Percentiles rank a stretch among this genome's conserved stretches.
Conservation (phyloP, 2,888 invertebrate species). For the Phania funesta region DNA sequence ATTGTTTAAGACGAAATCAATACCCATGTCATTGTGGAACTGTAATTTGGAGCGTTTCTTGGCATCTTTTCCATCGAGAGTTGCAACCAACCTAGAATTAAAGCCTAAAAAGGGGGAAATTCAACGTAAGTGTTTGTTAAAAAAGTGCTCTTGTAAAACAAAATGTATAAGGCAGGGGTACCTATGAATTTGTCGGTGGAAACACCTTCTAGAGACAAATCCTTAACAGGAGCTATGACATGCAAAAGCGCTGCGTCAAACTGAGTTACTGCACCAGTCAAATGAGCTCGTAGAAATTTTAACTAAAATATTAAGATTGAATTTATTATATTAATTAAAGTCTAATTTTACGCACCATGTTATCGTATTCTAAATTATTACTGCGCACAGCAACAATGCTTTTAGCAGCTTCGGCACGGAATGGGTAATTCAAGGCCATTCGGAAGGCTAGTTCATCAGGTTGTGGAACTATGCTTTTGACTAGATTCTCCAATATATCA, state of each 20-base stretch:
- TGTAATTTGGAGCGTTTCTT: slow-evolving; percentile 83
- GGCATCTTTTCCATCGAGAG: slow-evolving; percentile 83
- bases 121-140: neutral
- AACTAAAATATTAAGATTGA: slow-evolving; percentile 69
- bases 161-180: too few relatives aligned
- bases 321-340: neutral
- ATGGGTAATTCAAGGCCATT: slow-evolving; percentile 85
- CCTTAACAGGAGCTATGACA: slow-evolving; percentile 83
- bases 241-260: slow-evolving; percentile 84
- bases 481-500: slow-evolving; percentile 72
- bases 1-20: slow-evolving; percentile 83
- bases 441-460: slow-evolving; percentile 84
- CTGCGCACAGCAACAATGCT: slow-evolving; percentile 86
- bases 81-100: slow-evolving; percentile 84
- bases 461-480: slow-evolving; percentile 72
- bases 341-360: slow-evolving; percentile 71
- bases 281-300: slow-evolving; percentile 73
- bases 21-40: slow-evolving; percentile 84
- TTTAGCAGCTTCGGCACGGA: slow-evolving; percentile 88
- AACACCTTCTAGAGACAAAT: slow-evolving; percentile 81
- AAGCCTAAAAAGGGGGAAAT: slow-evolving; percentile 80
- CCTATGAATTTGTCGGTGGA: slow-evolving; percentile 78
- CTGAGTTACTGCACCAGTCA: slow-evolving; percentile 79
- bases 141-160: too few relatives aligned
- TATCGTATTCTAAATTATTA: slow-evolving; percentile 82